phyloP scores from a whole-genome alignment of 1,140 invertebrate species.

The Listronotus oregonensis region DNA sequence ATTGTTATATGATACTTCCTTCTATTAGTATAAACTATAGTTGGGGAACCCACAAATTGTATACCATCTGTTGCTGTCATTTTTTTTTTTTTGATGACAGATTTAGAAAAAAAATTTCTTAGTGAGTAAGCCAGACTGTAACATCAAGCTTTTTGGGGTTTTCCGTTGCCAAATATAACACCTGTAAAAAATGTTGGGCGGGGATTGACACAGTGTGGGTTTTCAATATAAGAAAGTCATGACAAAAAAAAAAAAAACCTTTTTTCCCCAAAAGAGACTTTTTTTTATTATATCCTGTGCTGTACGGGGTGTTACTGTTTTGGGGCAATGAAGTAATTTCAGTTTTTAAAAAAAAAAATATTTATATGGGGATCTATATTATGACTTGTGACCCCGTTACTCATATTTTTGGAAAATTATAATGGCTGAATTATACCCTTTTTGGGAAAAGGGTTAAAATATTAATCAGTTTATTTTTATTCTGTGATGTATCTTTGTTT shows the following conservation, averaged over 20 bases:
- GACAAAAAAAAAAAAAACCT: conserved; percentile 8
- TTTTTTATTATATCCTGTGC: conserved; percentile 9
- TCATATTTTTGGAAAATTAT: too few relatives aligned
- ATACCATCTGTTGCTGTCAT: too few relatives aligned
- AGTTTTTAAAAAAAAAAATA: too few relatives aligned
- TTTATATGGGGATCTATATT: too few relatives aligned
- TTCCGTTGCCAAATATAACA: conserved; percentile 79
- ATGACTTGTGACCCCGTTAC: too few relatives aligned
- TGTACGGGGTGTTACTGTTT: conserved; percentile 1
- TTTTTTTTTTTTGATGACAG: conserved; percentile 77
- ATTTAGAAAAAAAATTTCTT: conserved; percentile 77
- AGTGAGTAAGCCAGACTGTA: conserved; percentile 68
- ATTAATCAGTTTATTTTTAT: too few relatives aligned
- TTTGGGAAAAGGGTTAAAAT: too few relatives aligned
- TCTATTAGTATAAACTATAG: too few relatives aligned
- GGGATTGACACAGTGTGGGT: conserved; percentile 92
- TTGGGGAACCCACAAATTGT: too few relatives aligned
- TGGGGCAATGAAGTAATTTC: neutral
- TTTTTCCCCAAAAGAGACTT: conserved; percentile 6
- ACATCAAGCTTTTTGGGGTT: conserved; percentile 84
- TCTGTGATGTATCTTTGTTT: too few relatives aligned
- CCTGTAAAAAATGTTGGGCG: conserved; percentile 71
- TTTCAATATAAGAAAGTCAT: conserved; percentile 59
- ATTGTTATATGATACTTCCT: too few relatives aligned
- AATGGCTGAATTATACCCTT: too few relatives aligned